These are phyloP conservation scores for Oncorhynchus gorbuscha DNA, from an alignment of 2,113 vertebrate species.

Conservation along the genomic window DNA sequence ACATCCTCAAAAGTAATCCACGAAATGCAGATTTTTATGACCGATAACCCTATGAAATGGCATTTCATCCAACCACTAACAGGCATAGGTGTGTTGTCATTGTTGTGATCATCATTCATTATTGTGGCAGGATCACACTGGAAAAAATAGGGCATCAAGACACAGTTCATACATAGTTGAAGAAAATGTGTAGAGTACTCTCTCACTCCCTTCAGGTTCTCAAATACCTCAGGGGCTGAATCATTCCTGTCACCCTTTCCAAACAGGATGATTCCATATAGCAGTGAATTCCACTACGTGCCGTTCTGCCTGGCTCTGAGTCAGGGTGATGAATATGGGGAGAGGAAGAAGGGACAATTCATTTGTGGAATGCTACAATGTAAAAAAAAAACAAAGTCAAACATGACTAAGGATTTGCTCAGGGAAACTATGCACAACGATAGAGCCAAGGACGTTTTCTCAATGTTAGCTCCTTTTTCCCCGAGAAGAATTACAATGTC, in stretches of 20 bases:
- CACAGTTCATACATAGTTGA: too few relatives aligned
- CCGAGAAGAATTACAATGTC: background rate
- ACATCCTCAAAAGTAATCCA: too few relatives aligned
- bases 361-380: background rate
- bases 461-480: background rate
- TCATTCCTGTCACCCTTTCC: constrained; percentile 22
- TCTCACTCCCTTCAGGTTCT: background rate
- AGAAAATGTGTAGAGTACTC: background rate
- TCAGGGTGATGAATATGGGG: constrained; percentile 31
- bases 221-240: constrained; percentile 41
- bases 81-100: too few relatives aligned
- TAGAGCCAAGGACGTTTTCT: background rate
- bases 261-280: constrained; percentile 6
- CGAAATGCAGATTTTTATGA: too few relatives aligned
- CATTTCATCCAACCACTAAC: too few relatives aligned
- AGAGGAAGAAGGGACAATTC: background rate
- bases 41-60: too few relatives aligned
- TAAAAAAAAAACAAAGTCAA: background rate
- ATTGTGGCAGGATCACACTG: too few relatives aligned
- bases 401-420: too few relatives aligned
- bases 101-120: too few relatives aligned
- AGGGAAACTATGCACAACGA: background rate
- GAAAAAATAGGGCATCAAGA: too few relatives aligned
- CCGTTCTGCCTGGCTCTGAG: constrained; percentile 32
- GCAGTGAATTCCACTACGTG: constrained; percentile 18